phyloP scores from a whole-genome alignment of 1,140 invertebrate genomes.

The Habropoda laboriosa region DNA sequence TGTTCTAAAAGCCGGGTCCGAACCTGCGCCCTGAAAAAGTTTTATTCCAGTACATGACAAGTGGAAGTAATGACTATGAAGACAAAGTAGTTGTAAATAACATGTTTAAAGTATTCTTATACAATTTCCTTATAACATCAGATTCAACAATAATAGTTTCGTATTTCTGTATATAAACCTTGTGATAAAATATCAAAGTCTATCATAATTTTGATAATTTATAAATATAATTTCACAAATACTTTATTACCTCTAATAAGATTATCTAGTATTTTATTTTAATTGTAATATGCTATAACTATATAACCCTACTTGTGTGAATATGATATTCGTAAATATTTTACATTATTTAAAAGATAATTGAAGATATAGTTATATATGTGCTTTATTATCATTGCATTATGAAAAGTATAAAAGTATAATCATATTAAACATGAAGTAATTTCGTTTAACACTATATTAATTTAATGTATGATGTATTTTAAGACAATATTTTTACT shows the following conservation, averaged over 20 bases:
- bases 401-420: neutral
- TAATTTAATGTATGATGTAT: neutral
- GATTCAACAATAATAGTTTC: neutral
- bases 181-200: neutral
- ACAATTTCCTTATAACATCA: neutral
- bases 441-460: neutral
- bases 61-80: neutral
- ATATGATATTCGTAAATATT: neutral
- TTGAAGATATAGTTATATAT: neutral
- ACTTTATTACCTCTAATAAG: neutral
- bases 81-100: neutral
- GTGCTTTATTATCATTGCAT: neutral
- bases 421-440: neutral
- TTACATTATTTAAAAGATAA: neutral
- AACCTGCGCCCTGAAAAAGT: conserved; percentile 24
- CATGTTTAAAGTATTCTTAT: neutral
- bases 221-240: neutral
- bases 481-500: neutral
- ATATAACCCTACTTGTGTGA: neutral
- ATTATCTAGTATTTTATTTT: neutral
- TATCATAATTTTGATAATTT: neutral
- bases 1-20: conserved; percentile 35
- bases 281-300: neutral
- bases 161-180: neutral
- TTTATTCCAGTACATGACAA: conserved; percentile 3